Evolutionary conservation across 2,888 invertebrate species (phyloP).

Genomic region (Lepidochitona cinerea): DNA sequence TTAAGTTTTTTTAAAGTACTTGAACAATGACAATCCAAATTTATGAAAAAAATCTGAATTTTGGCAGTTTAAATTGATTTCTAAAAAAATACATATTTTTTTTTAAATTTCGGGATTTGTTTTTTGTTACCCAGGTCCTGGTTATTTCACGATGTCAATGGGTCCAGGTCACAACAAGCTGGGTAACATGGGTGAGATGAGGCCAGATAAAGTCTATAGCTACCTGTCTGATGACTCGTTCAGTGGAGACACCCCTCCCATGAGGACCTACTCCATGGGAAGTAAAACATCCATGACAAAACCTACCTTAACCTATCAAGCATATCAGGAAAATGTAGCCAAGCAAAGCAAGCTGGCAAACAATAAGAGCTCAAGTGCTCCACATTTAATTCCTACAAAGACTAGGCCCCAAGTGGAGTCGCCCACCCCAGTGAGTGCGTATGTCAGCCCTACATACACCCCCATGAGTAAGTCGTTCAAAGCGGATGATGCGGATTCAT

Average conservation of each 20-base stretch:
- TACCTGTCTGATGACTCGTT: slow-evolving; percentile 74
- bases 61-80: too few species aligned
- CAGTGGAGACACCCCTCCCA: slow-evolving; percentile 69
- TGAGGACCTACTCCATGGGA: slow-evolving; percentile 88
- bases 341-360: slow-evolving; percentile 47
- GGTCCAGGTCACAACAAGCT: slow-evolving; percentile 70
- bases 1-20: too few species aligned
- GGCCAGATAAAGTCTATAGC: slow-evolving; percentile 85
- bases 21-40: too few species aligned
- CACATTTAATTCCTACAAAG: slow-evolving; percentile 73
- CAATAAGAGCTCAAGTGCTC: slow-evolving; percentile 80
- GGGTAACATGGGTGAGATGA: slow-evolving; percentile 81
- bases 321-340: slow-evolving; percentile 44
- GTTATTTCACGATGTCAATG: slow-evolving; percentile 56
- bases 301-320: slow-evolving; percentile 28
- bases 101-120: too few species aligned
- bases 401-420: slow-evolving; percentile 16
- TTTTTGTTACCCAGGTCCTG: slow-evolving; percentile 75
- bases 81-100: too few species aligned
- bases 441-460: slow-evolving; percentile 30
- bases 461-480: slow-evolving; percentile 51
- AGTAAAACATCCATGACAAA: slow-evolving; percentile 76
- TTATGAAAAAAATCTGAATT: too few species aligned
- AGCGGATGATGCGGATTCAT: slow-evolving; percentile 61
- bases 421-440: not conserved